Percentiles rank a stretch among this genome's conserved stretches.
These are phyloP conservation scores for Lacanobia wlatinum DNA, from an alignment of 2,888 invertebrate species.

Conservation along the genomic window DNA sequence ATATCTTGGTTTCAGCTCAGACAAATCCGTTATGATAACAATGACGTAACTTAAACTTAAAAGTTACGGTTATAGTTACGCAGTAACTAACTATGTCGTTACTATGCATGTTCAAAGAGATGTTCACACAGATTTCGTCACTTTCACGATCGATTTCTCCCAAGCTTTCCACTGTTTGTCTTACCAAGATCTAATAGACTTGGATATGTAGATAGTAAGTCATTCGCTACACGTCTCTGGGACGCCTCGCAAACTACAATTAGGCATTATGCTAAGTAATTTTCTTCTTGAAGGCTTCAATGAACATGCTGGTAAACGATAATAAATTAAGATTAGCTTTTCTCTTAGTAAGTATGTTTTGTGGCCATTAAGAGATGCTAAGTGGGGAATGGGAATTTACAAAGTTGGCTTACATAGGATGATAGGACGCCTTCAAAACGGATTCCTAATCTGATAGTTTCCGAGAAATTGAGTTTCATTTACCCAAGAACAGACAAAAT, in stretches of 20 bases:
- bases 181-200: conserved; percentile 65
- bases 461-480: not conserved
- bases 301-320: conserved; percentile 17
- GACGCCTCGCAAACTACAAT: conserved; percentile 51
- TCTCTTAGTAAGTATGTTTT: conserved; percentile 14
- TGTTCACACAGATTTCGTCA: conserved; percentile 81
- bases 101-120: conserved; percentile 63
- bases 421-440: not conserved
- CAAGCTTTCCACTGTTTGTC: conserved; percentile 76
- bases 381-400: not conserved
- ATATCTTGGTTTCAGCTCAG: conserved; percentile 30
- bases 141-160: conserved; percentile 86
- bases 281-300: conserved; percentile 31
- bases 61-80: conserved; percentile 43
- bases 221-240: conserved; percentile 58
- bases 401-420: not conserved
- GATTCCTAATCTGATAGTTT: not conserved
- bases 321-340: conserved; percentile 28
- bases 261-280: conserved; percentile 47
- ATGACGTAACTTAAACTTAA: conserved; percentile 36
- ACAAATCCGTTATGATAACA: conserved; percentile 26
- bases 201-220: conserved; percentile 57
- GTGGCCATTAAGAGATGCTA: conserved; percentile 4
- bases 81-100: conserved; percentile 40
- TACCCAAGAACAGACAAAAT: not conserved